Conservation (phyloP, 2,888 invertebrate genomes). For the Arctia plantaginis region DNA sequence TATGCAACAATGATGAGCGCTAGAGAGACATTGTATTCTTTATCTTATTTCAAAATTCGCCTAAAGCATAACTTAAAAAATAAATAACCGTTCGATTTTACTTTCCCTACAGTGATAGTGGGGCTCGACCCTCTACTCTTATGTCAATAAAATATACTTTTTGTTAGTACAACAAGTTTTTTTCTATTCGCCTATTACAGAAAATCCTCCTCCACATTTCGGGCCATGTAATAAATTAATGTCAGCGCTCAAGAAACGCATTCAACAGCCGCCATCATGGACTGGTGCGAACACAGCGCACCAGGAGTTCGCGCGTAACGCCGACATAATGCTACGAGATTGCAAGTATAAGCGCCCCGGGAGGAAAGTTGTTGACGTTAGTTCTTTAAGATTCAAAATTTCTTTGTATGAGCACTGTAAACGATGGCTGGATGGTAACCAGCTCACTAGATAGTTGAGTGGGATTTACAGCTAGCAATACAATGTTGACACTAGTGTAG, state of each 20-base stretch:
- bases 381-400: slow-evolving; percentile 26
- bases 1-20: no score
- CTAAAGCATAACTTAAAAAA: no score
- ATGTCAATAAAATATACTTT: not conserved
- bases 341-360: slow-evolving; percentile 63
- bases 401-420: not conserved
- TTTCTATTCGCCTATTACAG: slow-evolving; percentile 7
- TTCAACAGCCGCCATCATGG: slow-evolving; percentile 55
- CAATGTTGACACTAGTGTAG: not conserved
- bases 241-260: slow-evolving; percentile 51
- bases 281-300: slow-evolving; percentile 52
- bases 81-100: no score
- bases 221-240: slow-evolving; percentile 44
- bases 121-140: no score
- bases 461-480: not conserved
- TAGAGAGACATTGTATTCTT: no score
- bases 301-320: slow-evolving; percentile 62
- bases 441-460: not conserved
- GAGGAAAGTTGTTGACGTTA: slow-evolving; percentile 66
- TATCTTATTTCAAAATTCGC: no score
- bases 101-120: no score
- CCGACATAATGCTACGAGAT: slow-evolving; percentile 52
- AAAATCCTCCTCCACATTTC: slow-evolving; percentile 39
- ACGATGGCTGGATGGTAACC: not conserved
- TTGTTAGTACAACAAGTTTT: not conserved